Base-by-base conservation (phyloP, 2,113 vertebrate species). In the Galeopterus variegatus region DNA sequence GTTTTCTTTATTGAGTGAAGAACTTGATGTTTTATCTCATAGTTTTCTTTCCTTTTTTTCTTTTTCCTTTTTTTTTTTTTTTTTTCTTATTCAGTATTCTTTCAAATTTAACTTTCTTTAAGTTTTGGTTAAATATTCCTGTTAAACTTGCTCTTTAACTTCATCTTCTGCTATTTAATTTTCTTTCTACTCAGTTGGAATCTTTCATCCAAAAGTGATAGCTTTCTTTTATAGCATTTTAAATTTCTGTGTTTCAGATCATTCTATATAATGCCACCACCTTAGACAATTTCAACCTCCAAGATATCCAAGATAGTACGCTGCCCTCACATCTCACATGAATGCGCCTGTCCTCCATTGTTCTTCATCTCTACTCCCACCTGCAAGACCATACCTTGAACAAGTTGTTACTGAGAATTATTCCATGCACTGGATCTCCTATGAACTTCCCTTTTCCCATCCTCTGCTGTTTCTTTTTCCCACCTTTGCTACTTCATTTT, bases 51-150 rank as follows among this genome's bases (percentile, higher is more conserved):
- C 18, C 45, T 62, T 48, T 62, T 89, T 36, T 50, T 58, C n/a
- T n/a, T 56, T 52, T 60, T 5, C 41, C 41, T 41, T 41, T 41
- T 41, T 41, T 41, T 41, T 41, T 41, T 41, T 41, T 18, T 95
- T 84, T 56, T 69, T 26, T 36, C 23, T 72, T 11, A 8, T 56
- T 88, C 48, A 54, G 5, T 24, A 1, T 26, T 82, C 72, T 92
- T 96, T 92, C 60, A 72, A 65, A 76, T 92, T 92, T 85, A 88
- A 93, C 88, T 75, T 77, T 58, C 62, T 91, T 92, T 70, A 65
- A 73, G 8, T 92, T 89, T 17, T 36, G 89, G 36, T 82, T 89
- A 76, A 89, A 23, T 69, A 80, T 69, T 67, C 11, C 62, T 56
- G 23, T 36, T 54, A 67, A 67, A 56, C 8, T 67, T 5, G 12